A percentile compares a stretch with the other conserved stretches of the same genome.
Conservation (phyloP, 1,140 invertebrate genomes). For the Hycleus cichorii region DNA sequence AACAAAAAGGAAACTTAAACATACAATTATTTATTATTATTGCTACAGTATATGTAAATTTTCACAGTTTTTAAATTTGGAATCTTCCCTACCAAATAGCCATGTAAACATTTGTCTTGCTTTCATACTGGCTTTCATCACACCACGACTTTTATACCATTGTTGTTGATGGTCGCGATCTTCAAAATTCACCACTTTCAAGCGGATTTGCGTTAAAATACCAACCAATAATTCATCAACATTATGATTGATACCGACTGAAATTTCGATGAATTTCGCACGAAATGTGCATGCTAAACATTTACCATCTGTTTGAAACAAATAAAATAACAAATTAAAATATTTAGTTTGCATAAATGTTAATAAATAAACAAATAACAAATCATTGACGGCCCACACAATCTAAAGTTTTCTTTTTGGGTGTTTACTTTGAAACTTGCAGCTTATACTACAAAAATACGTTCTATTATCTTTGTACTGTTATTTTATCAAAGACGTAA, state of each 20-base stretch:
- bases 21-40: background rate
- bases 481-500: too few relatives aligned
- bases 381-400: background rate
- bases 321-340: constrained; percentile 27
- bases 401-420: too few relatives aligned
- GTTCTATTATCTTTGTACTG: too few relatives aligned
- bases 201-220: constrained; percentile 70
- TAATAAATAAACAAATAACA: background rate
- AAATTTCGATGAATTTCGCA: constrained; percentile 83
- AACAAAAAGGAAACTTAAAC: background rate
- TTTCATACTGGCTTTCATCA: constrained; percentile 79
- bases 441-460: too few relatives aligned
- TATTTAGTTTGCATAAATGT: background rate
- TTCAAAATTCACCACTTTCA: constrained; percentile 62
- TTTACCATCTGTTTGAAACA: constrained; percentile 63
- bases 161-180: constrained; percentile 51
- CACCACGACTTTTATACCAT: constrained; percentile 76
- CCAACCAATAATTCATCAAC: constrained; percentile 81
- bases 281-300: constrained; percentile 77
- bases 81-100: constrained; percentile 83
- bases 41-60: constrained; percentile 73
- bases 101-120: constrained; percentile 82
- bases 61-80: constrained; percentile 86
- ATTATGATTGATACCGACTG: constrained; percentile 85
- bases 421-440: too few relatives aligned